Base-by-base conservation (phyloP, 2,888 invertebrate species). In the Amphimallon solstitiale region DNA sequence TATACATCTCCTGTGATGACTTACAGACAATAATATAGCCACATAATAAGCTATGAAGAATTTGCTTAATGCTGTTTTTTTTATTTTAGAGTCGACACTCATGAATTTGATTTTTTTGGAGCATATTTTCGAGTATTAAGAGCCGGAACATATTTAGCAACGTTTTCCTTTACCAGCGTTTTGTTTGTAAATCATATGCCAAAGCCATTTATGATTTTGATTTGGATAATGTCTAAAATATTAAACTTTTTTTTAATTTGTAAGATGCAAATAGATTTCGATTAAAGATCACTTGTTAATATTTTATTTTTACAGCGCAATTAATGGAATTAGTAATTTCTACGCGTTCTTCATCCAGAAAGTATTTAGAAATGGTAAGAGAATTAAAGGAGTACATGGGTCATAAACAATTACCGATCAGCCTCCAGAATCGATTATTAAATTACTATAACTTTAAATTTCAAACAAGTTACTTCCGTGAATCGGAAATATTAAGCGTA, bases 391-490 rank as follows among this genome's bases (percentile, higher is more conserved):
- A 86, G 68, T 89, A 88, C 73, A 87, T 88, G 84, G 78, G 79
- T 6, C 85, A 86, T 67, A 86, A 86, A 72, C 86, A 86, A 71
- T 82, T 89, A 21, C 86, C 89, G 0, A 72, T 77, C 10, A 74
- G 81, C 17, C 78, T 88, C 65, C 84, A 84, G 74, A 80, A 82
- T 29, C 83, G 86, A 10, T 82, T 89, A n/a, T 77, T 84, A 9
- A 81, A 81, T 1, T 88, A 86, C 75, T 89, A 88, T 74, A 84
- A 85, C 66, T 86, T 87, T 75, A 83, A 84, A 66, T 89, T 85
- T 74, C 86, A 86, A 72, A 85, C 85, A 68, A 81, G 82, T 59
- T 89, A 86, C 74, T 89, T 86, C 75, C 83, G 85, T 71, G 88
- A 89, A 71, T 82, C 83, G 2, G 81, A 83, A 37, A 86, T 87